These are phyloP conservation scores for Cygnus buccinator DNA, from an alignment of 2,113 vertebrate species.

Conservation along the genomic window DNA sequence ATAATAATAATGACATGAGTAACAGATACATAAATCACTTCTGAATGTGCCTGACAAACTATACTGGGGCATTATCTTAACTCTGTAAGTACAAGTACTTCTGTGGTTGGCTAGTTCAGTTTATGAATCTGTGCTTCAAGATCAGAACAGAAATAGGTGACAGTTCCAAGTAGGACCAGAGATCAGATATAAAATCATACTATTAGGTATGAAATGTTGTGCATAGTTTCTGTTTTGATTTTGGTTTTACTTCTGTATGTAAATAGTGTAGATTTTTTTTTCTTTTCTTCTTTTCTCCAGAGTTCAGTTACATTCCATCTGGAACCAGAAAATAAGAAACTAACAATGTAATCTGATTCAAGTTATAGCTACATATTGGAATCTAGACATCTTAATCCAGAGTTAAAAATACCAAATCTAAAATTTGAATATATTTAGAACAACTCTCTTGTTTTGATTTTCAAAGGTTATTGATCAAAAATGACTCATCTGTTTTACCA, in stretches of 20 bases:
- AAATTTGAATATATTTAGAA: slow-evolving; percentile 36
- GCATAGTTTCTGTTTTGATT: background rate
- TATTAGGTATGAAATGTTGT: background rate
- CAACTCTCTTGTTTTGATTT: slow-evolving; percentile 26
- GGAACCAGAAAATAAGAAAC: background rate
- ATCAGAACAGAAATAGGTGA: background rate
- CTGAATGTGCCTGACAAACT: background rate
- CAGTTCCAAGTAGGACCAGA: background rate
- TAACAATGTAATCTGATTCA: background rate
- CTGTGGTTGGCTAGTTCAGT: background rate
- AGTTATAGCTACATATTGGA: background rate
- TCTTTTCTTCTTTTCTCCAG: background rate
- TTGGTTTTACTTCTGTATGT: background rate
- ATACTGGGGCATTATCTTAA: background rate
- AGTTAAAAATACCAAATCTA: slow-evolving; percentile 26
- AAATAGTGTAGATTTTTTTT: background rate
- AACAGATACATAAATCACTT: background rate
- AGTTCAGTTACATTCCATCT: background rate
- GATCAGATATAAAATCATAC: background rate
- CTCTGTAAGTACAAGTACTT: background rate
- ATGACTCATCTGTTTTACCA: slow-evolving; percentile 38
- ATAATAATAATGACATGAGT: background rate
- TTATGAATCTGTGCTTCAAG: background rate
- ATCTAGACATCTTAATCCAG: background rate
- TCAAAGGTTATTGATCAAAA: slow-evolving; percentile 52